Percentiles rank a stretch among this genome's conserved stretches.
Conservation (phyloP, 2,113 vertebrate genomes). For the Daboia siamensis region DNA sequence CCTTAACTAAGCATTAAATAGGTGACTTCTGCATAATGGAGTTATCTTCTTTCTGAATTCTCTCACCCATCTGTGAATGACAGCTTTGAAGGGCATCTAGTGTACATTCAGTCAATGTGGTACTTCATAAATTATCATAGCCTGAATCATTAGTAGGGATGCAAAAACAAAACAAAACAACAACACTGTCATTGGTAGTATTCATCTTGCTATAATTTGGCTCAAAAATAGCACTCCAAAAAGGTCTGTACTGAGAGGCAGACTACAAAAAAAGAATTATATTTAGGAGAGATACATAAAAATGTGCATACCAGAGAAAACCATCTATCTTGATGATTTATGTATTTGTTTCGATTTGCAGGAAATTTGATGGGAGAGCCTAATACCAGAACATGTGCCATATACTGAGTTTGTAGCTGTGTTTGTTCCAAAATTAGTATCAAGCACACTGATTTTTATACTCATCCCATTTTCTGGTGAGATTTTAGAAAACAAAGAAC, state of each 20-base stretch:
- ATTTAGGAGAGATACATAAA: background rate
- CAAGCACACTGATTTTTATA: background rate
- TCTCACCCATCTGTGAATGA: background rate
- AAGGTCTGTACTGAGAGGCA: background rate
- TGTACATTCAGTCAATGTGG: background rate
- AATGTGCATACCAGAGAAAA: background rate
- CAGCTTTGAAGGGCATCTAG: constrained; percentile 18
- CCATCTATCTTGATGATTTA: background rate
- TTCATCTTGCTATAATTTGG: background rate
- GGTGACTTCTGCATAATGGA: background rate
- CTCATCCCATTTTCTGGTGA: background rate
- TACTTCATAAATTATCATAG: background rate
- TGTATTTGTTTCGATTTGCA: background rate
- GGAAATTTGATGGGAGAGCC: background rate
- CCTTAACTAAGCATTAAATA: constrained; percentile 2
- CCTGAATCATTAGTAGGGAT: background rate
- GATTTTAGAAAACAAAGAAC: background rate
- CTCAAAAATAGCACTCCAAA: background rate
- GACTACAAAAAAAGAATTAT: background rate
- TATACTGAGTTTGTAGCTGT: background rate
- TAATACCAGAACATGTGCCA: background rate
- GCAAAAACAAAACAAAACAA: background rate
- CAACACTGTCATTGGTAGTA: background rate
- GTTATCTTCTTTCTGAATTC: background rate
- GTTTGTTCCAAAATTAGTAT: background rate